phyloP scores from a whole-genome alignment of 1,140 invertebrate species.

The Patella vulgata region DNA sequence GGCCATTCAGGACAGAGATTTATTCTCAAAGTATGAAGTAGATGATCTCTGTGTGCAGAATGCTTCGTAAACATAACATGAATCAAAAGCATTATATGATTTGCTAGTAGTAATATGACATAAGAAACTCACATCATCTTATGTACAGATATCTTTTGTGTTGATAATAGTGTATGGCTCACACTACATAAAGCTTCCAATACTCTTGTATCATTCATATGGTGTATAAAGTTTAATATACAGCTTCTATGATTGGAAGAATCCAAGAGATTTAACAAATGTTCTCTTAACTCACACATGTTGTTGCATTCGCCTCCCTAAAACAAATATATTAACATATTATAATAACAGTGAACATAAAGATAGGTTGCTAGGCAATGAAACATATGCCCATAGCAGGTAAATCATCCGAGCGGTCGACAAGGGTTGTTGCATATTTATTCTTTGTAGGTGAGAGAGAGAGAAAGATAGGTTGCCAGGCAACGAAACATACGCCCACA shows the following conservation, averaged over 20 bases:
- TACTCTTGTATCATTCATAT: slow-evolving; percentile 29
- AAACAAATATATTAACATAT: slow-evolving; percentile 7
- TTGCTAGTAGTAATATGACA: not conserved
- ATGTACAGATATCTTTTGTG: slow-evolving; percentile 79
- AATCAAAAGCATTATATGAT: not conserved
- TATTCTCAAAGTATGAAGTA: too few relatives aligned
- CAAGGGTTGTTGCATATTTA: too few relatives aligned
- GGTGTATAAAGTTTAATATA: slow-evolving; percentile 38
- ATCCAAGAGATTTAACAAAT: slow-evolving; percentile 50
- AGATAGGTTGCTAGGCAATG: too few relatives aligned
- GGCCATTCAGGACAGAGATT: too few relatives aligned
- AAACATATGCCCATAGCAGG: too few relatives aligned
- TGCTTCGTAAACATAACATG: not conserved
- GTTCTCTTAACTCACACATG: slow-evolving; percentile 33
- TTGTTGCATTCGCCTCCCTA: slow-evolving; percentile 28
- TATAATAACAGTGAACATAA: too few relatives aligned
- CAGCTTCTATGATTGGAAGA: slow-evolving; percentile 46
- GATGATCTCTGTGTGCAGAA: not conserved
- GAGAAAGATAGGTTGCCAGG: too few relatives aligned
- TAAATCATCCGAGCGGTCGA: too few relatives aligned
- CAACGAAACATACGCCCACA: too few relatives aligned
- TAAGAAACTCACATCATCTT: slow-evolving; percentile 72
- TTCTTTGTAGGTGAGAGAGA: too few relatives aligned
- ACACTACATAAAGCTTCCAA: slow-evolving; percentile 75
- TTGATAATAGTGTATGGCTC: slow-evolving; percentile 81